phyloP scores from a whole-genome alignment of 30 jellyfish, hydroid and myxozoan species.

The Cassiopea andromeda region DNA sequence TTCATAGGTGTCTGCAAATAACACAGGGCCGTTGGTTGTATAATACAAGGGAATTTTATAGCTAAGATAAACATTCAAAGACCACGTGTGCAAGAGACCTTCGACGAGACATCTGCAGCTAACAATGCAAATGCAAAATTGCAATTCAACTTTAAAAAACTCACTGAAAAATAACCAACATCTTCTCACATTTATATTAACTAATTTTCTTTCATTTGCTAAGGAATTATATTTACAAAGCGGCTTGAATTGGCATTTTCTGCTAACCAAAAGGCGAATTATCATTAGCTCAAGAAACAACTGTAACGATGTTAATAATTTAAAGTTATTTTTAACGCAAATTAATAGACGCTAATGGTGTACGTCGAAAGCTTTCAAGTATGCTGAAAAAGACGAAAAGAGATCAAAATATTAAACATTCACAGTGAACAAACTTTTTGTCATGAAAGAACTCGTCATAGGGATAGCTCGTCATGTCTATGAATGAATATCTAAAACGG shows the following conservation, averaged over 20 bases:
- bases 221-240: background rate
- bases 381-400: background rate
- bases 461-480: too few species aligned
- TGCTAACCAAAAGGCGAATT: conserved; percentile 10
- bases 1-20: conserved; percentile 70
- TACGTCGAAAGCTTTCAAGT: background rate
- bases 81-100: conserved; percentile 50
- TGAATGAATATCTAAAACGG: too few species aligned
- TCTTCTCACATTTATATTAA: background rate
- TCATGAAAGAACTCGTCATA: too few species aligned
- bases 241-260: background rate
- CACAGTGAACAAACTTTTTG: background rate
- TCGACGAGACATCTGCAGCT: conserved; percentile 8
- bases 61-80: background rate
- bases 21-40: background rate
- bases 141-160: background rate
- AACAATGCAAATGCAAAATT: background rate
- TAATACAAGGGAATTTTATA: conserved; percentile 9
- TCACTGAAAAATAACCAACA: background rate
- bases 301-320: background rate
- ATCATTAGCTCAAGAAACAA: background rate
- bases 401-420: background rate
- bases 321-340: background rate
- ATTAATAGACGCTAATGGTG: background rate
- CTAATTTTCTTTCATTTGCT: background rate